Percentiles rank a stretch among this genome's conserved stretches.
Evolutionary conservation across 2,113 vertebrate genomes (phyloP).

Genomic region (Collichthys lucidus): DNA sequence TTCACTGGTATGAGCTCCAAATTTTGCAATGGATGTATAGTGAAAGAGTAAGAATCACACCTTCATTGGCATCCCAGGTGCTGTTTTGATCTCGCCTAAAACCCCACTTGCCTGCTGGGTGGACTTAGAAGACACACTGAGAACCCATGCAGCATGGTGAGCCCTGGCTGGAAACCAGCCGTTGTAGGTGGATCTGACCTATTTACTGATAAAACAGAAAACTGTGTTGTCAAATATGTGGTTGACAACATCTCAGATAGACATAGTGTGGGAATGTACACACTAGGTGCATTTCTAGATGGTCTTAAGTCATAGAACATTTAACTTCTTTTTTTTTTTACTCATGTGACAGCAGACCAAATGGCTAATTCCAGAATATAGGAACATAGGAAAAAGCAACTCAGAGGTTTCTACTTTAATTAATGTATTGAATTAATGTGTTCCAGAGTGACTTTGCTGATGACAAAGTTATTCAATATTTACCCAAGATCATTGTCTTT

Average conservation of each 20-base stretch:
- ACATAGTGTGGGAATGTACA: background rate
- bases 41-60: conserved; percentile 19
- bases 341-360: background rate
- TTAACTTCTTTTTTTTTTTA: too few species aligned
- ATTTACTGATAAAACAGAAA: conserved; percentile 2
- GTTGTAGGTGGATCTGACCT: conserved; percentile 25
- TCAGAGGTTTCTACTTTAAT: background rate
- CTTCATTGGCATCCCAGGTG: conserved; percentile 37
- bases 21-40: conserved; percentile 19
- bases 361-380: background rate
- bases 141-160: conserved; percentile 22
- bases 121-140: conserved; percentile 38
- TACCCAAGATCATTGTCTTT: background rate
- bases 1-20: conserved; percentile 9
- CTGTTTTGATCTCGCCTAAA: conserved; percentile 65
- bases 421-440: background rate
- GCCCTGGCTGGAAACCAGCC: conserved; percentile 38
- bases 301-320: background rate
- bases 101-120: conserved; percentile 42
- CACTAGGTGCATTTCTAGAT: background rate
- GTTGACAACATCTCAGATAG: background rate
- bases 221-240: background rate
- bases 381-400: background rate
- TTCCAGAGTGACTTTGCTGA: background rate
- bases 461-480: background rate